Conservation (phyloP, 2,113 vertebrate genomes). For the Myotis lucifugus region DNA sequence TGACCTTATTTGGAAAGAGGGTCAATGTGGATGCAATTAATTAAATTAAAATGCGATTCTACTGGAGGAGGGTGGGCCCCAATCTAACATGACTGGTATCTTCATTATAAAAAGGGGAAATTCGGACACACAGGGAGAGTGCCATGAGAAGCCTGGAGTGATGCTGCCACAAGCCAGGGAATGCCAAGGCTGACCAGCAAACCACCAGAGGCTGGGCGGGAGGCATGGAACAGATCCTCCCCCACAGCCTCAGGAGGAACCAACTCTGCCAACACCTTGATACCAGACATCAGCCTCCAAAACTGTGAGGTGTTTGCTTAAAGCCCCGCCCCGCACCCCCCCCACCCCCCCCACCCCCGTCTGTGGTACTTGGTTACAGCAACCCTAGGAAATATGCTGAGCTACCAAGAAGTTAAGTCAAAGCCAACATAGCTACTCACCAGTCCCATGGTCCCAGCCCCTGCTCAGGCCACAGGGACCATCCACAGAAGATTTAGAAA, state of each 20-base stretch:
- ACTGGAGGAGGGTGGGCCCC: not conserved
- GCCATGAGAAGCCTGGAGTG: not conserved
- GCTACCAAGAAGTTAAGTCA: not conserved
- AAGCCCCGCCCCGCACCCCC: no score
- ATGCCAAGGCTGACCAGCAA: not conserved
- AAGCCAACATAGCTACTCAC: not conserved
- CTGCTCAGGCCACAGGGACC: not conserved
- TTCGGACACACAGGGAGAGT: not conserved
- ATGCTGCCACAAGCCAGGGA: not conserved
- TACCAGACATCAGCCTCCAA: not conserved
- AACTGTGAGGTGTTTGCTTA: not conserved
- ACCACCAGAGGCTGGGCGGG: no score
- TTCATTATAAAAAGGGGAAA: not conserved
- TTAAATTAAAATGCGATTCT: not conserved
- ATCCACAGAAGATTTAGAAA: not conserved
- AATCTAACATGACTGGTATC: rapidly evolving
- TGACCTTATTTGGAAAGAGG: not conserved
- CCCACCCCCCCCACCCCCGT: no score
- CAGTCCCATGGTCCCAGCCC: not conserved
- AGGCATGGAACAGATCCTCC: not conserved
- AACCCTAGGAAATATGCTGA: not conserved
- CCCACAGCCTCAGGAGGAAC: not conserved
- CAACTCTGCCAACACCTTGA: no score
- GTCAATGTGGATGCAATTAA: not conserved
- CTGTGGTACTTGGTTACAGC: no score